Evolutionary conservation across 2,797 vertebrate genomes (phyloP).

Genomic region (Cheirogaleus major): DNA sequence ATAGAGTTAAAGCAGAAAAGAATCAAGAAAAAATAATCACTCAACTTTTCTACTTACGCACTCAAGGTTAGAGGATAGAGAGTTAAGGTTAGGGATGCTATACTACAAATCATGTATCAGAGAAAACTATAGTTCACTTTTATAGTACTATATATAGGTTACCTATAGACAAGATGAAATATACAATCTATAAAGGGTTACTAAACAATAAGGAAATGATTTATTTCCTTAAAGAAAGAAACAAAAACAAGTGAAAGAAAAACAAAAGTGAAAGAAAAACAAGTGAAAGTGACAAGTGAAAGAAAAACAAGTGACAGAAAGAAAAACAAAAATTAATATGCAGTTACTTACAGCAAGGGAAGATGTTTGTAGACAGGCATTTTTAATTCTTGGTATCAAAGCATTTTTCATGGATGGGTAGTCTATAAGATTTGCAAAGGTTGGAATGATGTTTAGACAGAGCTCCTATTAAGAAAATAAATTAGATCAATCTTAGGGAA

Average conservation of each 20-base stretch:
- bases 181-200: not conserved
- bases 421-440: slow-evolving; percentile 98
- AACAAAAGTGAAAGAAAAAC: slow-evolving; percentile 20
- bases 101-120: not conserved
- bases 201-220: slow-evolving; percentile 38
- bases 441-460: slow-evolving; percentile 99
- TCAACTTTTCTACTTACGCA: not conserved
- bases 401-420: slow-evolving; percentile 99
- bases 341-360: slow-evolving; percentile 96
- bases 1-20: slow-evolving; percentile 22
- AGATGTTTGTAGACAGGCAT: slow-evolving; percentile 97
- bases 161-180: slow-evolving; percentile 12
- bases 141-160: not conserved
- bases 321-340: slow-evolving; percentile 39
- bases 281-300: not conserved
- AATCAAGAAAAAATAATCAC: slow-evolving; percentile 25
- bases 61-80: not conserved
- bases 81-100: not conserved
- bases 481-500: slow-evolving; percentile 56
- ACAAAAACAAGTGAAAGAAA: not conserved
- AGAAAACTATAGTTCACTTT: not conserved
- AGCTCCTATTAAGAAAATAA: slow-evolving; percentile 91
- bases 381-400: slow-evolving; percentile 98
- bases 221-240: not conserved
- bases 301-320: not conserved